Percentiles rank a stretch among this genome's conserved stretches.
Evolutionary conservation across 1,140 invertebrate genomes (phyloP).

Genomic region (Gonatopus flavifemur): DNA sequence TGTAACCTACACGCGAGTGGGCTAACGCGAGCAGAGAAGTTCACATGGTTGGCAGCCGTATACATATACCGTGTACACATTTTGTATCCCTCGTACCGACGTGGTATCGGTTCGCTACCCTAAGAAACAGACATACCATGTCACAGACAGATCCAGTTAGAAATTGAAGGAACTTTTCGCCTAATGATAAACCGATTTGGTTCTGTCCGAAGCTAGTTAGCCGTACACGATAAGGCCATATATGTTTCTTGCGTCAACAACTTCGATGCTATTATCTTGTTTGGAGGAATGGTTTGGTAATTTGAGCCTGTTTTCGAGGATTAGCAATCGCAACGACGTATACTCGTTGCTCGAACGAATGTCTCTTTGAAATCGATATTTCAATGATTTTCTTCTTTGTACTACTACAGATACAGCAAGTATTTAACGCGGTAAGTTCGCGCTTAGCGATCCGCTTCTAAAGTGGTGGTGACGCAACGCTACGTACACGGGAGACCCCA

Average conservation of each 20-base stretch:
- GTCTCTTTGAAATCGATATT: no score
- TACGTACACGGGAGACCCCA: constrained; percentile 57
- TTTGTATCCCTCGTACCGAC: no score
- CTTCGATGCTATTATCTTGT: constrained; percentile 47
- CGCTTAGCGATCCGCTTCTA: constrained; percentile 49
- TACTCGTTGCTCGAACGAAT: no score
- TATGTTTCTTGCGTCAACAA: constrained; percentile 25
- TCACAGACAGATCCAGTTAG: constrained; percentile 37
- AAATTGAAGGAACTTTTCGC: constrained; percentile 45
- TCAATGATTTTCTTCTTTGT: no score
- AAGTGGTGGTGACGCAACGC: constrained; percentile 58
- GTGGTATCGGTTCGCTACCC: no score
- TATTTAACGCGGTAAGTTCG: constrained; percentile 43
- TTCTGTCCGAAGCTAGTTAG: constrained; percentile 46
- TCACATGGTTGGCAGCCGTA: no score
- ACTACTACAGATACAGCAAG: no score
- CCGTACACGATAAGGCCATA: constrained; percentile 50
- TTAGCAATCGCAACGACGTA: constrained; percentile 33
- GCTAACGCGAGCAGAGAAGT: constrained; percentile 27
- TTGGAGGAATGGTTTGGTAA: constrained; percentile 39
- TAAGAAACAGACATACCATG: no score
- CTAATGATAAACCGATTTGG: constrained; percentile 52
- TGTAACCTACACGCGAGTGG: constrained; percentile 37
- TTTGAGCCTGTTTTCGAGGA: constrained; percentile 50
- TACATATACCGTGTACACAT: no score